Percentiles rank a stretch among this genome's conserved stretches.
Conservation (phyloP, 2,888 invertebrate species). For the Agrochola circellaris region DNA sequence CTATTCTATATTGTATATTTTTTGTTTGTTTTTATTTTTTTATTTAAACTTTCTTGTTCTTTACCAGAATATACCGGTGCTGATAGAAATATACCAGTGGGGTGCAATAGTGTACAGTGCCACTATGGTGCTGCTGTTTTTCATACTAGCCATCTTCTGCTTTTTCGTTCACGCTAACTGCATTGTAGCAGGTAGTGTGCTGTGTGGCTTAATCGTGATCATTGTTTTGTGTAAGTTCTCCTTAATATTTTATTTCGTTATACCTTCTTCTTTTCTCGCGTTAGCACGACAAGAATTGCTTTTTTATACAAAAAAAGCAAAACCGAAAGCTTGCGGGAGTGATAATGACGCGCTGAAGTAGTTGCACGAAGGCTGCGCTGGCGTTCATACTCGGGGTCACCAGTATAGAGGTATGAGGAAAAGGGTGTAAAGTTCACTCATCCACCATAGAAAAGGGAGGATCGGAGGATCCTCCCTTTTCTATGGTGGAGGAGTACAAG, state of each 20-base stretch:
- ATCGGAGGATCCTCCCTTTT: too few species aligned
- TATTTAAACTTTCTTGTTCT: neutral
- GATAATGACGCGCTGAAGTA: too few species aligned
- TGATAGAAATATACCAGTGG: constrained; percentile 83
- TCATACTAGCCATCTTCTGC: constrained; percentile 75
- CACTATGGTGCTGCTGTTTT: constrained; percentile 71
- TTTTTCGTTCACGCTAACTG: constrained; percentile 80
- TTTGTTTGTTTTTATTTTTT: neutral
- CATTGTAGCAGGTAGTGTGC: constrained; percentile 70
- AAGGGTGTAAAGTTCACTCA: too few species aligned
- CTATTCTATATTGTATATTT: neutral
- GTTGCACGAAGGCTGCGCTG: too few species aligned
- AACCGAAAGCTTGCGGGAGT: too few species aligned
- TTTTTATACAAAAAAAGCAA: too few species aligned
- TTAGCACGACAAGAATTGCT: too few species aligned
- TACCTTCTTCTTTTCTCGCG: too few species aligned
- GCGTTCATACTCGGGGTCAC: too few species aligned
- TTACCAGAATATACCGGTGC: constrained; percentile 78
- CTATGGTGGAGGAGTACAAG: too few species aligned
- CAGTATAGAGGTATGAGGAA: too few species aligned
- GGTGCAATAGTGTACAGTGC: constrained; percentile 75
- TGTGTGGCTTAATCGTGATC: constrained; percentile 71
- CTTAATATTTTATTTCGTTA: neutral
- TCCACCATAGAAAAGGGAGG: too few species aligned
- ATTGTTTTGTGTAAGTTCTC: constrained; percentile 75